A percentile compares a stretch with the other conserved stretches of the same genome.
Evolutionary conservation across 2,113 vertebrate species (phyloP).

Genomic region (Paramisgurnus dabryanus): DNA sequence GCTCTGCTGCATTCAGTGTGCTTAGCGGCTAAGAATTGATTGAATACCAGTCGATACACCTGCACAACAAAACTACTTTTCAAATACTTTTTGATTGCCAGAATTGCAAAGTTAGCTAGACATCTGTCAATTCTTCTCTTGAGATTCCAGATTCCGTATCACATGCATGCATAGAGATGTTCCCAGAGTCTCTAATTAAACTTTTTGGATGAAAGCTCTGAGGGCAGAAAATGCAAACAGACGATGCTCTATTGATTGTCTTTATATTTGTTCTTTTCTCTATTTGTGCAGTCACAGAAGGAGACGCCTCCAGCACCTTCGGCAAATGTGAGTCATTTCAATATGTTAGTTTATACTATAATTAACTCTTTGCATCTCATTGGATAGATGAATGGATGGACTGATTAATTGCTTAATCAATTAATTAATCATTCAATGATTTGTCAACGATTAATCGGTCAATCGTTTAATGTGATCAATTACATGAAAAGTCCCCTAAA

Average conservation of each 20-base stretch:
- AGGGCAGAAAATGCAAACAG: neutral
- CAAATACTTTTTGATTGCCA: neutral
- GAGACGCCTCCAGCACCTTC: conserved; percentile 63
- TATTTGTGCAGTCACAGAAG: conserved; percentile 68
- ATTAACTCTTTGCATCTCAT: neutral
- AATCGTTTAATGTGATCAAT: too few relatives aligned
- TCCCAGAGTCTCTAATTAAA: neutral
- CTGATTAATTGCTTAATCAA: neutral
- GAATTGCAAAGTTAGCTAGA: neutral
- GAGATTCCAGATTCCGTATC: too few relatives aligned
- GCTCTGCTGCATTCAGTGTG: too few relatives aligned
- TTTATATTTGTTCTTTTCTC: conserved; percentile 48
- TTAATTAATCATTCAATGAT: too few relatives aligned
- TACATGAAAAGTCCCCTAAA: neutral
- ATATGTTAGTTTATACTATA: neutral
- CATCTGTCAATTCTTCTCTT: neutral
- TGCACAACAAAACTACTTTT: too few relatives aligned
- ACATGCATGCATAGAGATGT: neutral
- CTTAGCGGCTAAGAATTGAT: too few relatives aligned
- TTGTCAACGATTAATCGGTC: too few relatives aligned
- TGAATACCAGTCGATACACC: too few relatives aligned
- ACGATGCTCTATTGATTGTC: neutral
- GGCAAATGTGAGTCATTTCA: conserved; percentile 69
- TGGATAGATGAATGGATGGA: neutral
- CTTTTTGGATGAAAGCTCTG: neutral